Evolutionary conservation across 1,140 invertebrate species (phyloP).

Genomic region (Zaprionus vittiger): DNA sequence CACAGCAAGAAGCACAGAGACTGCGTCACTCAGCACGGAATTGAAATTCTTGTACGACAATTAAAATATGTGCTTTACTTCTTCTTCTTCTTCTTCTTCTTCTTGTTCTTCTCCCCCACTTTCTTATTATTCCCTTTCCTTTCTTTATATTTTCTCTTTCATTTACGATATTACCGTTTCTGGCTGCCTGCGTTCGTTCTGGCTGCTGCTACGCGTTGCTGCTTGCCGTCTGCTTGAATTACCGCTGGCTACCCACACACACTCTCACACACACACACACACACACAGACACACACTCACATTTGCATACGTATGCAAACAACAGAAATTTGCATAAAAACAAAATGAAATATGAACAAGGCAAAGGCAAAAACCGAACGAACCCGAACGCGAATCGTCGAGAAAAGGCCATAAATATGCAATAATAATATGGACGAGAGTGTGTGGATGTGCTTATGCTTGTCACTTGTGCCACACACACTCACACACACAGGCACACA

Average conservation of each 20-base stretch:
- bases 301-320: constrained; percentile 21
- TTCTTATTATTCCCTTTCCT: constrained; percentile 47
- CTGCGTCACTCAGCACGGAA: constrained; percentile 54
- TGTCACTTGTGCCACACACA: constrained; percentile 17
- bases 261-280: constrained; percentile 27
- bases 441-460: constrained; percentile 44
- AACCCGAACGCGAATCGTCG: constrained; percentile 59
- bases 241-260: constrained; percentile 30
- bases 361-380: constrained; percentile 19
- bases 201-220: constrained; percentile 28
- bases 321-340: constrained; percentile 65
- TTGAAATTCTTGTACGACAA: constrained; percentile 71
- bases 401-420: constrained; percentile 59
- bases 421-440: constrained; percentile 48
- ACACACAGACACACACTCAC: constrained; percentile 24
- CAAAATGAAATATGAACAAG: constrained; percentile 58
- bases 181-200: constrained; percentile 16
- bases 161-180: constrained; percentile 25
- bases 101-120: background rate
- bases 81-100: constrained; percentile 18
- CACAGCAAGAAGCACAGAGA: constrained; percentile 16
- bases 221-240: constrained; percentile 43
- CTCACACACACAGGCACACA: constrained; percentile 11
- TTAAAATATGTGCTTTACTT: constrained; percentile 74
- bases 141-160: constrained; percentile 30